Evolutionary conservation across 2,888 invertebrate genomes (phyloP), one percentile per base, ranked within the genome.

Genomic region (Eulithis testata): DNA sequence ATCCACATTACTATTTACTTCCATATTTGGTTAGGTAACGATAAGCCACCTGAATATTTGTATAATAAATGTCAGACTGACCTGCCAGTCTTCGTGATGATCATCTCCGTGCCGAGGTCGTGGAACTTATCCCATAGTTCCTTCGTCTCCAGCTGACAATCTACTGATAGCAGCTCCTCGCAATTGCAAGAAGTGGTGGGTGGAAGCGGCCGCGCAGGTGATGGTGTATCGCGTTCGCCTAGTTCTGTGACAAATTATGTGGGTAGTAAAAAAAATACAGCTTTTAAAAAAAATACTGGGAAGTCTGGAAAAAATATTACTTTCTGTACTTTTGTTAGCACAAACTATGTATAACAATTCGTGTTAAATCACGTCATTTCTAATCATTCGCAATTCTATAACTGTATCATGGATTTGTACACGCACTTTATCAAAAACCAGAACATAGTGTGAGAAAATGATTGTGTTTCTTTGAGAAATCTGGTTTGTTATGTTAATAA

Each of bases 111-210:
- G 74, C 98, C 98, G 66, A 99, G 94, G 80, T 97, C 97, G 83
- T 97, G 97, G 92, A 99, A 99, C 91, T 98, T 98, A 90, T 98
- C 98, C 99, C 99, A 99, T 45, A 99, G 94, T 78, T 99, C 99
- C 90, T 98, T 98, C 72, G 98, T 98, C 93, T 99, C 99, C 81
- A 99, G 94, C 84, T 97, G 97, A 84, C 98, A 99, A 81, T 97
- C 96, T 63, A 98, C 96, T 71, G 96, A 95, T 74, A 95, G 94
- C 70, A 97, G 93, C 82, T 97, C 97, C 82, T 97, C 97, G 87
- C 97, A 96, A 84, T 97, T 97, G 89, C 97, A 97, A 47, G 94
- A 94, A 70, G 94, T 95, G 62, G 88, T 84, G 8, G 91, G 91
- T 3, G 88, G 89, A 21, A 85, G 78, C 3, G 90, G 89, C 67